These are phyloP conservation scores for Tamandua tetradactyla DNA, from an alignment of 2,797 vertebrate genomes.

Conservation along the genomic window DNA sequence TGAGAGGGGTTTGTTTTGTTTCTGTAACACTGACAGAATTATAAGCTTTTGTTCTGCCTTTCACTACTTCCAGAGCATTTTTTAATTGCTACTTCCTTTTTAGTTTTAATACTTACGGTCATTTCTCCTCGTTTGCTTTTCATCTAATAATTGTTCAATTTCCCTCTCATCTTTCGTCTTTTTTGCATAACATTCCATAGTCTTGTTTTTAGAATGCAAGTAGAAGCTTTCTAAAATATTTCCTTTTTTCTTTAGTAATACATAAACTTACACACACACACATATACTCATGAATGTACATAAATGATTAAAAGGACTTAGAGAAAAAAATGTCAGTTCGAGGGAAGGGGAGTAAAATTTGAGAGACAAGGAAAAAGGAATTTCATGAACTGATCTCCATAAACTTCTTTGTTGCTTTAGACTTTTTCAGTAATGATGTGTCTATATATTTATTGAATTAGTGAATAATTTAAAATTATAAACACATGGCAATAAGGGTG, in stretches of 20 bases:
- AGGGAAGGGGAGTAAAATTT: background rate
- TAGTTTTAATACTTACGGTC: background rate
- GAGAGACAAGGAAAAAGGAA: background rate
- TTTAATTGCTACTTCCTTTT: slow-evolving; percentile 7
- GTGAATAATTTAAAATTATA: background rate
- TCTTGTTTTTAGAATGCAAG: slow-evolving; percentile 27
- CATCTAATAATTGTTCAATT: slow-evolving; percentile 35
- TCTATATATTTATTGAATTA: background rate
- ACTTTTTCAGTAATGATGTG: background rate
- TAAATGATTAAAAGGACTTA: background rate
- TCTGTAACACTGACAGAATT: background rate
- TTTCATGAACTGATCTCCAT: background rate
- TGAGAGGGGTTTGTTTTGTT: background rate
- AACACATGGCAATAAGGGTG: background rate
- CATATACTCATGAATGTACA: background rate
- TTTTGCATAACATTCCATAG: background rate
- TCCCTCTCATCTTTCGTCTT: background rate
- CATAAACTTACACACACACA: background rate
- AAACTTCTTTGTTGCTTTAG: background rate
- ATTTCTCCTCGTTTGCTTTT: background rate
- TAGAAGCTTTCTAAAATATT: background rate
- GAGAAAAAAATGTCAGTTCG: background rate
- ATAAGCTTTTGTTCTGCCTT: background rate
- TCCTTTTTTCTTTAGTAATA: background rate
- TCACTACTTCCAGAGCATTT: background rate